These are phyloP conservation scores for Heteromormyrus szaboi DNA, from an alignment of 2,797 vertebrate species.

Conservation along the genomic window DNA sequence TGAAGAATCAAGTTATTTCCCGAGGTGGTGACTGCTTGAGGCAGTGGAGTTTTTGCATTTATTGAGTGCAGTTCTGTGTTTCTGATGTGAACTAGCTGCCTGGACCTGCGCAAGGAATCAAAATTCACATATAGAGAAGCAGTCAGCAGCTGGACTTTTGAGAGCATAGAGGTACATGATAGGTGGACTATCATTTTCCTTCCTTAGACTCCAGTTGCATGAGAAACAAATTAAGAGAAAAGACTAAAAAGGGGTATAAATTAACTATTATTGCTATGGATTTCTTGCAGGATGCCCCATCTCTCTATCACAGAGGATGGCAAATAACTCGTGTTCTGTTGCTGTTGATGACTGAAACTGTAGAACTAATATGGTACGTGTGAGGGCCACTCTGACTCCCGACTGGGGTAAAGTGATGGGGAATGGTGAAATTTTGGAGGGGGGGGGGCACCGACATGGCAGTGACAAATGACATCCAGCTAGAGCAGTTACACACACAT, in stretches of 20 bases:
- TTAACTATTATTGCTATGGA: conserved; percentile 32
- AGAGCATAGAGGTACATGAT: not conserved
- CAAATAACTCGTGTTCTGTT: conserved; percentile 24
- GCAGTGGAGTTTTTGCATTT: not conserved
- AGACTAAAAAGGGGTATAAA: not conserved
- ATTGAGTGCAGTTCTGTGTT: not conserved
- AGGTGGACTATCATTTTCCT: not conserved
- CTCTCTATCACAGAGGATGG: conserved; percentile 17
- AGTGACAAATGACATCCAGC: not conserved
- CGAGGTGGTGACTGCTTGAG: not conserved
- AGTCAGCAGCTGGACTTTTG: not conserved
- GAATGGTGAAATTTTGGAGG: not conserved
- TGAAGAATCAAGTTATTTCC: not conserved
- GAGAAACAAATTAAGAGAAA: not conserved
- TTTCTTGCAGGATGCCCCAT: conserved; percentile 19
- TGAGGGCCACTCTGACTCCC: not conserved
- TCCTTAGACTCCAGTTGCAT: not conserved
- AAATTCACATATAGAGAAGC: not conserved
- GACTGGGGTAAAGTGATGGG: not conserved
- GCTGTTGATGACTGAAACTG: not conserved
- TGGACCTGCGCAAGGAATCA: not conserved
- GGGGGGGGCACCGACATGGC: not conserved
- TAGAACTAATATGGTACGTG: not conserved
- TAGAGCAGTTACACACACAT: not conserved
- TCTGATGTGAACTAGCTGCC: not conserved